A percentile compares a stretch with the other conserved stretches of the same genome.
Conservation (phyloP, 2,888 invertebrate species). For the Chironomus tentans region DNA sequence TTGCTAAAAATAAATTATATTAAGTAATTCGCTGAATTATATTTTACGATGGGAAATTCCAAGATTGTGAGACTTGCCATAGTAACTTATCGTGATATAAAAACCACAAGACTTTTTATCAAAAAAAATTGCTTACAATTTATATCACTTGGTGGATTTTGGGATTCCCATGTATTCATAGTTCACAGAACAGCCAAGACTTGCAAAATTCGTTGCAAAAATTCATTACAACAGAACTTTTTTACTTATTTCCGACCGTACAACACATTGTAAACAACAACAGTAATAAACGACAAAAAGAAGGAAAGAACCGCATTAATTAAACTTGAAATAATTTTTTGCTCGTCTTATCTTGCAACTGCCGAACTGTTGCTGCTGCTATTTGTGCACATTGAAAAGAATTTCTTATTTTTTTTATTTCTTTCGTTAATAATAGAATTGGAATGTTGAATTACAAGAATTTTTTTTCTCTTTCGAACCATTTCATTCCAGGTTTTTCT, state of each 20-base stretch:
- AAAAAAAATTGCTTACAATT: too few species aligned
- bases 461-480: neutral
- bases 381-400: neutral
- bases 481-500: neutral
- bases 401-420: neutral
- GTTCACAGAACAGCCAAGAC: too few species aligned
- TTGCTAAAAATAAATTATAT: too few species aligned
- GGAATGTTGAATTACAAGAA: neutral
- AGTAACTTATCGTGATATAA: too few species aligned
- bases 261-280: neutral
- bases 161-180: too few species aligned
- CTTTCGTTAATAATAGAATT: neutral
- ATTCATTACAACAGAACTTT: too few species aligned
- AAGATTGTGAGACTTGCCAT: too few species aligned
- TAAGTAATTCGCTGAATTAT: too few species aligned
- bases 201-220: too few species aligned
- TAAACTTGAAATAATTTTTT: slow-evolving; percentile 13
- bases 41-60: too few species aligned
- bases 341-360: neutral
- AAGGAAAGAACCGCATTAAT: slow-evolving; percentile 12
- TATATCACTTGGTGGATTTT: too few species aligned
- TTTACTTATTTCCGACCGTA: neutral
- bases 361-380: slow-evolving; percentile 5
- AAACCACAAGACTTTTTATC: too few species aligned
- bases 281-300: neutral